These are phyloP conservation scores for Podilymbus podiceps DNA, from an alignment of 2,113 vertebrate genomes.

Conservation along the genomic window DNA sequence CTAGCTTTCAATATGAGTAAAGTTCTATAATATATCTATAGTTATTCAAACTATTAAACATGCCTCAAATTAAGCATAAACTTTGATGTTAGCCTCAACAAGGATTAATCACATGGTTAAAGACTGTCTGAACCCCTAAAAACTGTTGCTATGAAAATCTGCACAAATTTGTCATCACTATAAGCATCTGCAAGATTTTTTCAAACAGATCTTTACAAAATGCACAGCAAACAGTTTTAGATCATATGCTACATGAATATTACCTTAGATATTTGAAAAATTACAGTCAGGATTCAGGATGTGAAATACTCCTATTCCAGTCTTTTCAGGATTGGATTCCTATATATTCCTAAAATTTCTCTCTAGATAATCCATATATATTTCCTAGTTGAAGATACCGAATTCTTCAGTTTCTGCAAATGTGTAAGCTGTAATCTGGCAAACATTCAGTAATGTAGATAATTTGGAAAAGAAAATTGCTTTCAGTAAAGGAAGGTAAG, in stretches of 20 bases:
- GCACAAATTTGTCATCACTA: background rate
- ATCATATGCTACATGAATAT: background rate
- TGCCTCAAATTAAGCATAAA: background rate
- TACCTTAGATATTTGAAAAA: background rate
- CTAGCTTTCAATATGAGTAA: background rate
- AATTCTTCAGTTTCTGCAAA: background rate
- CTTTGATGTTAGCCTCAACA: background rate
- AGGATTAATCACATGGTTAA: background rate
- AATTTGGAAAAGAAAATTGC: background rate
- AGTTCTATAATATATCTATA: background rate
- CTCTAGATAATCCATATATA: background rate
- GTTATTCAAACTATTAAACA: background rate
- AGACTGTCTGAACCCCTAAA: background rate
- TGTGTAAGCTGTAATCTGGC: background rate
- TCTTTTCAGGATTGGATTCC: background rate
- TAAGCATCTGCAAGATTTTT: background rate
- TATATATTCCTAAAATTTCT: background rate
- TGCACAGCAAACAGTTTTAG: background rate
- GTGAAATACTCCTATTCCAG: background rate
- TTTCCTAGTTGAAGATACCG: background rate
- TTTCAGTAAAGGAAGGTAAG: background rate
- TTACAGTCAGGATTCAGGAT: background rate
- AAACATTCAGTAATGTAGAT: background rate
- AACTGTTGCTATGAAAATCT: background rate
- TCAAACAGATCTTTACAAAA: background rate